Evolutionary conservation across 2,888 invertebrate species (phyloP), one percentile per base, ranked within the genome.

Genomic region (Oscheius onirici): DNA sequence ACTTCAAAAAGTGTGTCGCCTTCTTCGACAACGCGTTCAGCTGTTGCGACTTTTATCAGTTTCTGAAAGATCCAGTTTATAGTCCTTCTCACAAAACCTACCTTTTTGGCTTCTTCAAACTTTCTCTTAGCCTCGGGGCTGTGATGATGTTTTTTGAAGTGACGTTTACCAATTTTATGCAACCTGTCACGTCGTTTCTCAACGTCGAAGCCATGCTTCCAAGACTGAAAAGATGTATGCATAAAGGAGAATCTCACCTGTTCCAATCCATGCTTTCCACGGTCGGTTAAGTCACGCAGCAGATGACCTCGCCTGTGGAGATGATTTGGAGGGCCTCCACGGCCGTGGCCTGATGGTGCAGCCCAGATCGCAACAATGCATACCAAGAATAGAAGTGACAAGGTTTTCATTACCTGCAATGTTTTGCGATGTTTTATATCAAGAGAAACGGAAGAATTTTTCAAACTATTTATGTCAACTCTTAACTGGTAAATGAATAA

Each of bases 1-100:
- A 68, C 52, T 52, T 66, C 66, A 20, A 66, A 66, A 13, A 66
- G 66, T 2, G 24, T n/a, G 34, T 63, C 63, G 13, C 63, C 63
- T 34, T 63, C 63, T 49, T 63, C 63, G 1, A 44, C 46, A 49
- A 63, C 26, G 22, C 49, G 44, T 2, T 46, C 63, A 28, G 24
- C 24, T 1, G 20, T 10, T 8, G 63, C 17, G 10, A 63, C 24
- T 8, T 8, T 24, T 11, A 63, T 24, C 20, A 46, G 44, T 63
- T 63, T 63, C 26, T 26, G 44, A 8, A 49, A 49, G 6, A 15
- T 13, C 10, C 22, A 58, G 1, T 34, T n/a, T 11, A 44, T 46
- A 3, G 13, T 10, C 6, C 11, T n/a, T n/a, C n/a, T 11, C 1
- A 24, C 20, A 28, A 13, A 17, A 13, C 24, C 28, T 63, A 63